Conservation (phyloP, 2,113 vertebrate species). For the Oreochromis spilurus region DNA sequence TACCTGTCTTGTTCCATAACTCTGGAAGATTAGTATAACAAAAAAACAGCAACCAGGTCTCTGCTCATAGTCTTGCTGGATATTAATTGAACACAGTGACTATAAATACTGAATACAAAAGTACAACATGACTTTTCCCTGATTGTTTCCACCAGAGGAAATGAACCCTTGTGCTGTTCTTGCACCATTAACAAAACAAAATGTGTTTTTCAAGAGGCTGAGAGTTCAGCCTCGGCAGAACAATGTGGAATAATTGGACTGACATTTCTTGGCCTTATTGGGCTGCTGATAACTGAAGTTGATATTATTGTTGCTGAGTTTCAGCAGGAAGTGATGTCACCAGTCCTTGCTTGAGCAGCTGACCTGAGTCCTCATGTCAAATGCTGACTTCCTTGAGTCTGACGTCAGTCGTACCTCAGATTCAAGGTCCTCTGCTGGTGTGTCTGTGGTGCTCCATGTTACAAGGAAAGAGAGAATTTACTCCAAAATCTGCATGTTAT, state of each 20-base stretch:
- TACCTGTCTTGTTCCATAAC: not conserved
- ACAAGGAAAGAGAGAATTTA: not conserved
- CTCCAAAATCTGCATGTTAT: not conserved
- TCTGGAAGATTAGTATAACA: not conserved
- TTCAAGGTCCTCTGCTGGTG: not conserved
- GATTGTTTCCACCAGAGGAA: conserved; percentile 10
- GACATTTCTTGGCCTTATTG: conserved; percentile 26
- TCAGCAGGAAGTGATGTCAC: conserved; percentile 31
- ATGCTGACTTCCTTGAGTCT: not conserved
- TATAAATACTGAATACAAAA: not conserved
- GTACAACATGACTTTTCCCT: not conserved
- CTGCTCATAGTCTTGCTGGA: not conserved
- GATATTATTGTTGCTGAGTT: not conserved
- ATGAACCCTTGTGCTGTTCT: not conserved
- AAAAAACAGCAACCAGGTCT: not conserved
- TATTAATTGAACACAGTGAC: not conserved
- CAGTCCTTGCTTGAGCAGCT: not conserved
- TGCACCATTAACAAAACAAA: not conserved
- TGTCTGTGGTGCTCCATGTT: not conserved
- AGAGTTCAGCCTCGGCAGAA: not conserved
- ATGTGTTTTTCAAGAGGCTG: not conserved
- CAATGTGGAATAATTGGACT: conserved; percentile 13
- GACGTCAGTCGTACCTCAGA: not conserved
- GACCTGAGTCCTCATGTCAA: not conserved
- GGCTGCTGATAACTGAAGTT: conserved; percentile 13